Evolutionary conservation across 2,797 vertebrate species (phyloP), one percentile per base, ranked within the genome.

Genomic region (Poliocrania exsul): DNA sequence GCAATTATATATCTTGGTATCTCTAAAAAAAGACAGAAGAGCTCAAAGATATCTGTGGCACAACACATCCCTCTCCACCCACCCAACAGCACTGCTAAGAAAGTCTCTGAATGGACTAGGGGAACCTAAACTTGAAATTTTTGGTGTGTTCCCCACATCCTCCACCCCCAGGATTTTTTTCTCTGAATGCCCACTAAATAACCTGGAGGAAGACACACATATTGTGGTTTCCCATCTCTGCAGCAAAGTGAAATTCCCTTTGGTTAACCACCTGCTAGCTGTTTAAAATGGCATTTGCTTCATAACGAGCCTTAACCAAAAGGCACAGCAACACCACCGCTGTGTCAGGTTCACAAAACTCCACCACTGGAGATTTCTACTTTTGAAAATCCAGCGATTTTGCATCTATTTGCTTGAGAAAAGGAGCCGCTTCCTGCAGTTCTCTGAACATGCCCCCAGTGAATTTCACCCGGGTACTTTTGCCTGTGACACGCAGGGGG

Each of bases 211-310:
- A 93, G 81, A 79, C 65, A 74, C 44, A 86, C 0, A 0, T 51
- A 67, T 8, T 94, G 93, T 90, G 89, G 92, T 91, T 96, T 96
- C 91, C 85, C 66, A 80, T 64, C 70, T 86, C 85, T 3, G 16
- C 67, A 89, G 75, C 66, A 75, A 93, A 95, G 80, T 91, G 87
- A 96, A 97, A 96, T 94, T 96, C 95, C 96, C 89, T 95, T 38
- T 67, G 93, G 92, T 95, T 96, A 97, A 93, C 92, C 89, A 92
- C 75, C 29, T 89, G 92, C 33, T 73, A 33, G 47, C 82, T 47
- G 57, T n/a, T 5, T 7, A 91, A 81, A 49, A 81, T 12, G 54
- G 77, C 89, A 75, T 79, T 90, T 91, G 37, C 38, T 91, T 84
- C 64, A n/a, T 11, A 53, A 13, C 6, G 29, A 91, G 13, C 29